A percentile compares a stretch with the other conserved stretches of the same genome.
These are phyloP conservation scores for Mimachlamys varia DNA, from an alignment of 2,888 invertebrate species.

Conservation along the genomic window DNA sequence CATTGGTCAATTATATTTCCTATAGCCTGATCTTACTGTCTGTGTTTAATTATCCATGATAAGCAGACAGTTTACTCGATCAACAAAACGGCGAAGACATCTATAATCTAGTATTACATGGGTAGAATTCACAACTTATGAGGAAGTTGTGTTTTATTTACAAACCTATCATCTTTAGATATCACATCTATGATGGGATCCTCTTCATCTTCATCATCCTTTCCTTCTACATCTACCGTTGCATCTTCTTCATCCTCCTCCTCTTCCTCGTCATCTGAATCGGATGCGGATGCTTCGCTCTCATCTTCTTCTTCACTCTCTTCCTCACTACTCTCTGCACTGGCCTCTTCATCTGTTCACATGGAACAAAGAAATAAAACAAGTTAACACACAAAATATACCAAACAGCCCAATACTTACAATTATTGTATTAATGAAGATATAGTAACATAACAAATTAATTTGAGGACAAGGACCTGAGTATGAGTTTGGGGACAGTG, in stretches of 20 bases:
- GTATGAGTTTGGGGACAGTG: too few species aligned
- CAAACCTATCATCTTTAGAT: conserved; percentile 20
- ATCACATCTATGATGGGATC: conserved; percentile 41
- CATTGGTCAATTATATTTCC: too few species aligned
- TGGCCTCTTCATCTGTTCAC: conserved; percentile 10
- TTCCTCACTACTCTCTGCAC: conserved; percentile 48
- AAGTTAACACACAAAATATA: not conserved
- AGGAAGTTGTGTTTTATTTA: not conserved
- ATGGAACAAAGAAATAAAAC: not conserved
- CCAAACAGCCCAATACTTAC: not conserved
- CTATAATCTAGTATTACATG: too few species aligned
- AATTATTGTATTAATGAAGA: too few species aligned
- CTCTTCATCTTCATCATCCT: conserved; percentile 48
- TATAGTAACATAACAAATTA: too few species aligned
- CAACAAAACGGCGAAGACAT: too few species aligned
- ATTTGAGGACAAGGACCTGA: too few species aligned
- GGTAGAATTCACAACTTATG: too few species aligned
- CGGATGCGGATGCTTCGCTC: conserved; percentile 54
- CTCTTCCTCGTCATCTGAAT: conserved; percentile 59
- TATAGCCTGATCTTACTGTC: too few species aligned
- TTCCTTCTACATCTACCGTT: conserved; percentile 53
- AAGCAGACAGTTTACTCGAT: too few species aligned
- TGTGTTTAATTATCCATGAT: too few species aligned
- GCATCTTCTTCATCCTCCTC: conserved; percentile 59
- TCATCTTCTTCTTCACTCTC: conserved; percentile 59